These are phyloP conservation scores for Plectrocnemia conspersa DNA, from an alignment of 1,140 invertebrate genomes.

Conservation along the genomic window DNA sequence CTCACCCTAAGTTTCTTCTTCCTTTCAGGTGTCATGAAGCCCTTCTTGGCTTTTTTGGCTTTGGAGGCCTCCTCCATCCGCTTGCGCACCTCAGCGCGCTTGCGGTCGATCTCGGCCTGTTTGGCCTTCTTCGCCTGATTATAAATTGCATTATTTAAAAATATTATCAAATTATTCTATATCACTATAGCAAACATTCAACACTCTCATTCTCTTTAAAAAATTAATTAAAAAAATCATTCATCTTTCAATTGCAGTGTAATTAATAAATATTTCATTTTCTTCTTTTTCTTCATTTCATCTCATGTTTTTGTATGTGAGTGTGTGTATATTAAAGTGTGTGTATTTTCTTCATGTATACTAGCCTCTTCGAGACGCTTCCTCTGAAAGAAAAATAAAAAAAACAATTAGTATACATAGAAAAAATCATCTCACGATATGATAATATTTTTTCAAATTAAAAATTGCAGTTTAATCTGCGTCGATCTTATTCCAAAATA, in stretches of 20 bases:
- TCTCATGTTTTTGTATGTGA: neutral
- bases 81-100: slow-evolving; percentile 91
- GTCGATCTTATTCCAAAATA: too few relatives aligned
- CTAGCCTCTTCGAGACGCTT: slow-evolving; percentile 51
- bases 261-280: too few relatives aligned
- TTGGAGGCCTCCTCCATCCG: slow-evolving; percentile 93
- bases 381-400: slow-evolving; percentile 50
- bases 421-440: neutral
- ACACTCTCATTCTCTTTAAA: neutral
- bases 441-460: too few relatives aligned
- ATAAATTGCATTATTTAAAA: slow-evolving; percentile 15
- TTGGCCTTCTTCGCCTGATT: slow-evolving; percentile 85
- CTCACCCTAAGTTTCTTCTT: slow-evolving; percentile 96
- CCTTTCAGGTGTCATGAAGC: slow-evolving; percentile 97
- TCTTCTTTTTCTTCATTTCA: too few relatives aligned
- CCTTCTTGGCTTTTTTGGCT: slow-evolving; percentile 94
- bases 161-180: slow-evolving; percentile 1
- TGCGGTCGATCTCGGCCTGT: slow-evolving; percentile 89
- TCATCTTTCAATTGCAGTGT: neutral
- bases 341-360: slow-evolving; percentile 36
- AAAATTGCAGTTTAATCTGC: too few relatives aligned
- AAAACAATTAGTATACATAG: slow-evolving; percentile 33
- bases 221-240: neutral
- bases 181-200: neutral
- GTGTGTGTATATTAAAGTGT: slow-evolving; percentile 16